These are phyloP conservation scores for Aix galericulata DNA, from an alignment of 2,113 vertebrate species.

Conservation along the genomic window DNA sequence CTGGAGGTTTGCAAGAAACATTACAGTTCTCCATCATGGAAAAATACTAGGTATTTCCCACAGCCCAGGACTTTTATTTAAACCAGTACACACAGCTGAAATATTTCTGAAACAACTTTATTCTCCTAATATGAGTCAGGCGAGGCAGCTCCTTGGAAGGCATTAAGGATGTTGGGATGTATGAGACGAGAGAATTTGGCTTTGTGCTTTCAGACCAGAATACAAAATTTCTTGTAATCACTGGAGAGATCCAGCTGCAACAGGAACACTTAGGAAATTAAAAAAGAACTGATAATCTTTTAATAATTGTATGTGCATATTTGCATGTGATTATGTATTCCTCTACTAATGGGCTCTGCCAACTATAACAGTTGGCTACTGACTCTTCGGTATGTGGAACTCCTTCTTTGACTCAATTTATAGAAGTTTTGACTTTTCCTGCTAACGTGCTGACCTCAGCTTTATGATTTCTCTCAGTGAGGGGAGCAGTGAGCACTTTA, in stretches of 20 bases:
- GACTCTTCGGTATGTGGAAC: not conserved
- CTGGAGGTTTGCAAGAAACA: constrained; percentile 15
- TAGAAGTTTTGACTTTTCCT: not conserved
- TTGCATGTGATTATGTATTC: not conserved
- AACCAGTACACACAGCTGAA: constrained; percentile 26
- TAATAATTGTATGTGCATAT: not conserved
- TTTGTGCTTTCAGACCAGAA: constrained; percentile 2
- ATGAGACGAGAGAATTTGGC: not conserved
- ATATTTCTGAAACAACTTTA: constrained; percentile 35
- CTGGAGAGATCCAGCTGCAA: not conserved
- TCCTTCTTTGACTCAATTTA: not conserved
- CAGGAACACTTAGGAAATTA: not conserved
- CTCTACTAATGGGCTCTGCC: not conserved
- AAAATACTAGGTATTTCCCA: constrained; percentile 50
- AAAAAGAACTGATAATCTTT: not conserved
- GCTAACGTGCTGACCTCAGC: not conserved
- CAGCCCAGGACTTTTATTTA: constrained; percentile 8
- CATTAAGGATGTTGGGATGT: not conserved
- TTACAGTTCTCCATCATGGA: not conserved
- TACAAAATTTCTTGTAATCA: not conserved
- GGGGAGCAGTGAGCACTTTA: not conserved
- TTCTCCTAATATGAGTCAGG: not conserved
- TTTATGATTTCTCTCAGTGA: not conserved
- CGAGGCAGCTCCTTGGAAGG: constrained; percentile 34
- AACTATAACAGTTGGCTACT: not conserved